These are phyloP conservation scores for Gorsachius goisagi DNA, from an alignment of 2,113 vertebrate genomes.

Conservation along the genomic window DNA sequence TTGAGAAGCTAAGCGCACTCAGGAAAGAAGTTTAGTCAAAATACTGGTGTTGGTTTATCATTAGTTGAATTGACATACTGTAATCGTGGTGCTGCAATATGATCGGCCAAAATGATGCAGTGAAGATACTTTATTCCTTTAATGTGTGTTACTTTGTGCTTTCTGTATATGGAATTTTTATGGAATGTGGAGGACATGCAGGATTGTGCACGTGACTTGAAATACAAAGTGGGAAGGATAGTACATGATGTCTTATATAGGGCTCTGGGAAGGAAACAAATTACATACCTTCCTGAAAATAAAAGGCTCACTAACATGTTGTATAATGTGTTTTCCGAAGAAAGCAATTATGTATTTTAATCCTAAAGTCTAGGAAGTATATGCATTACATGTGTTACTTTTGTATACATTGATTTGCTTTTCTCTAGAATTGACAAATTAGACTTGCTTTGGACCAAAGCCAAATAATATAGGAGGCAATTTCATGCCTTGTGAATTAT, in stretches of 20 bases:
- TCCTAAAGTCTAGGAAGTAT: neutral
- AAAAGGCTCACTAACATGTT: neutral
- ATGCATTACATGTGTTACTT: neutral
- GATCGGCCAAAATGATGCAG: neutral
- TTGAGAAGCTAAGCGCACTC: neutral
- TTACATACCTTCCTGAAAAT: neutral
- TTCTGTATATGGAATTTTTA: neutral
- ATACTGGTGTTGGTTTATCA: neutral
- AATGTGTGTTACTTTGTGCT: neutral
- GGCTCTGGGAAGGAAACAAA: neutral
- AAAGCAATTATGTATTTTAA: neutral
- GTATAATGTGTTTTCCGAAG: neutral
- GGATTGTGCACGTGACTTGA: neutral
- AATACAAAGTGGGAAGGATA: neutral
- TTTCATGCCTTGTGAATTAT: constrained; percentile 53
- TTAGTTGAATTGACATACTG: accelerated
- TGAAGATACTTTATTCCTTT: neutral
- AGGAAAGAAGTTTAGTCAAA: neutral
- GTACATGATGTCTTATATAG: neutral
- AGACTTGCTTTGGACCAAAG: constrained; percentile 19
- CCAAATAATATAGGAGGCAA: constrained; percentile 32
- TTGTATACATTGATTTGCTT: neutral
- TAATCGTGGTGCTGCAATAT: neutral
- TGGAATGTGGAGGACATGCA: neutral
- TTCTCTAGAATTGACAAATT: constrained; percentile 16